A percentile compares a stretch with the other conserved stretches of the same genome.
phyloP scores from a whole-genome alignment of 2,888 invertebrate species.

The Trisateles emortualis region DNA sequence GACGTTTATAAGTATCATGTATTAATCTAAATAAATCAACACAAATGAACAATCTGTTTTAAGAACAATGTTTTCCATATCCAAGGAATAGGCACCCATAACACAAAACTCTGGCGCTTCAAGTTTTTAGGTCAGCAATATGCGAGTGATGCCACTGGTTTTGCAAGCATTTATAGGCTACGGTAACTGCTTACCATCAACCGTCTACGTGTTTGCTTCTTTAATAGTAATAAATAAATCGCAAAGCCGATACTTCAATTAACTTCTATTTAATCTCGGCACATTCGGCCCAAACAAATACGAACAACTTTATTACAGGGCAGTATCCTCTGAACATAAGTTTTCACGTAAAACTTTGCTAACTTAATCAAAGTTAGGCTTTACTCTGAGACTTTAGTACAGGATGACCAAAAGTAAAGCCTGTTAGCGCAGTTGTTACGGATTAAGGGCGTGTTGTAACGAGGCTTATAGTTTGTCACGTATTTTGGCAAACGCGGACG shows the following conservation, averaged over 20 bases:
- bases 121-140: too few relatives aligned
- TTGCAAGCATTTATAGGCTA: too few relatives aligned
- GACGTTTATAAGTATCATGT: too few relatives aligned
- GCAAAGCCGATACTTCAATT: not conserved
- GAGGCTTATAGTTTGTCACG: not conserved
- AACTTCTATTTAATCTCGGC: not conserved
- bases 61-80: too few relatives aligned
- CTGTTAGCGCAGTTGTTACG: conserved; percentile 10
- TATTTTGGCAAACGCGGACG: not conserved
- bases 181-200: too few relatives aligned
- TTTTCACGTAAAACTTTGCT: conserved; percentile 33
- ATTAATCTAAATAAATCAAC: too few relatives aligned
- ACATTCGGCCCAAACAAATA: conserved; percentile 25
- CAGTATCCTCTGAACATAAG: conserved; percentile 18
- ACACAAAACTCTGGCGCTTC: too few relatives aligned
- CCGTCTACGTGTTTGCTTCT: too few relatives aligned
- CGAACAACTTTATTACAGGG: conserved; percentile 21
- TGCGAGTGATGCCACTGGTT: too few relatives aligned
- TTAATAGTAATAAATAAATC: too few relatives aligned
- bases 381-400: conserved; percentile 30
- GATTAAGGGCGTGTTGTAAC: not conserved
- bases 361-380: conserved; percentile 47
- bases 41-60: too few relatives aligned
- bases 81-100: too few relatives aligned
- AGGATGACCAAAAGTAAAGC: conserved; percentile 35